These are phyloP conservation scores for Steinernema carpocapsae DNA, from an alignment of 2,888 invertebrate genomes.

Conservation along the genomic window DNA sequence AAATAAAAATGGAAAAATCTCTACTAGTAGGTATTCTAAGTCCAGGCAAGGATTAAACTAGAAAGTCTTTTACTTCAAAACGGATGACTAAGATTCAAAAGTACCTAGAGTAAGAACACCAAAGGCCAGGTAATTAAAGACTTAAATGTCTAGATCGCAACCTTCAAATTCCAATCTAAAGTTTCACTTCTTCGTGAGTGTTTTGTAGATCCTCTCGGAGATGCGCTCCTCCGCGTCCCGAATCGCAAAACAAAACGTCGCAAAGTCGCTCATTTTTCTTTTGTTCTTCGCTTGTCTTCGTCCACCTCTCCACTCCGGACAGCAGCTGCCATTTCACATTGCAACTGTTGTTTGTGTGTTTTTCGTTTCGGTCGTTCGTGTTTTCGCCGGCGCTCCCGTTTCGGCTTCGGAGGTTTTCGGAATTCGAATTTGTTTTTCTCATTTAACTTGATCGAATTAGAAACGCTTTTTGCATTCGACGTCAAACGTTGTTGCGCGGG, in stretches of 20 bases:
- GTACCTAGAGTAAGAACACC: too few relatives aligned
- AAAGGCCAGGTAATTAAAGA: too few relatives aligned
- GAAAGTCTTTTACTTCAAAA: too few relatives aligned
- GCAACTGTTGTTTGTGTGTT: constrained; percentile 31
- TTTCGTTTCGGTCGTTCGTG: too few relatives aligned
- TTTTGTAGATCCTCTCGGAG: background rate
- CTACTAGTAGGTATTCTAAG: too few relatives aligned
- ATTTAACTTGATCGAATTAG: background rate
- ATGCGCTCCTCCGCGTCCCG: background rate
- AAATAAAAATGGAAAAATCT: too few relatives aligned
- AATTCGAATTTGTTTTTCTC: background rate
- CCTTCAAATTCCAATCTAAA: background rate
- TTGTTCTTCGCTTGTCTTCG: background rate
- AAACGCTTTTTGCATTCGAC: background rate
- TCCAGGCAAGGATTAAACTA: too few relatives aligned
- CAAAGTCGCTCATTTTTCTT: too few relatives aligned
- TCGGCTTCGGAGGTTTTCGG: too few relatives aligned
- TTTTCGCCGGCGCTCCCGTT: background rate
- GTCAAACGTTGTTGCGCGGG: too few relatives aligned
- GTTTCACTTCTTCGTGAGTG: background rate
- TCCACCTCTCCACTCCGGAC: background rate
- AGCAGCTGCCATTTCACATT: background rate
- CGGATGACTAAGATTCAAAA: too few relatives aligned
- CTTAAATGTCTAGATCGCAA: too few relatives aligned
- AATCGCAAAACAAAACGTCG: constrained; percentile 1